Evolutionary conservation across 2,797 vertebrate genomes (phyloP), one percentile per base, ranked within the genome.

Genomic region (Cheirogaleus major): DNA sequence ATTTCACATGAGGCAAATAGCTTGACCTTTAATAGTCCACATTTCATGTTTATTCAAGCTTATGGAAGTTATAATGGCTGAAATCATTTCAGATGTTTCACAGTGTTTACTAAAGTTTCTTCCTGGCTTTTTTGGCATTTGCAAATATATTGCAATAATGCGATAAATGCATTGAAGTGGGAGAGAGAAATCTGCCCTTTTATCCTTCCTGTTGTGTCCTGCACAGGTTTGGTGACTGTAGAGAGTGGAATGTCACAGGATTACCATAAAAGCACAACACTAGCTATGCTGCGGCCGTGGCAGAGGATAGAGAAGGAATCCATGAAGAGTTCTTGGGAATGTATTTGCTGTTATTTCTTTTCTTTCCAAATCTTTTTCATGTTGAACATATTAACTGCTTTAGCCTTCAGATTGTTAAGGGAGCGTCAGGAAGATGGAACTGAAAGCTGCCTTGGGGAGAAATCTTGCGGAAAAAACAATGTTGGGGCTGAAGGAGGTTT

Each of bases 81-180:
- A 92, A 95, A 88, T 72, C 78, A 91, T 91, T 70, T 69, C 57
- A 92, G 88, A 79, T 96, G 57, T 95, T 97, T 95, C n/a, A 41
- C 20, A 50, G 17, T 91, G 45, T 95, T 95, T 96, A 90, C 91
- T 85, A 18, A 93, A 97, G 72, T 86, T 89, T 83, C 72, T 93
- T 91, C 12, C 35, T 76, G 57, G 75, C 41, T 75, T 90, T 76
- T 90, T 82, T 82, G 84, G 9, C 73, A 91, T 86, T 88, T 96
- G 57, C n/a, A 95, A 94, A 94, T 79, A 79, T 20, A 82, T 43
- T 10, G 5, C 43, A 93, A 69, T 84, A 76, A 35, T 59, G 20
- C 7, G 35, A 27, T 85, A 94, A 55, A 48, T 55, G 38, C 43
- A 59, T 65, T 48, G 57, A 93, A 79, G 22, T 20, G 25, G 32